Conservation (phyloP, 2,113 vertebrate species). For the Mellivora capensis region DNA sequence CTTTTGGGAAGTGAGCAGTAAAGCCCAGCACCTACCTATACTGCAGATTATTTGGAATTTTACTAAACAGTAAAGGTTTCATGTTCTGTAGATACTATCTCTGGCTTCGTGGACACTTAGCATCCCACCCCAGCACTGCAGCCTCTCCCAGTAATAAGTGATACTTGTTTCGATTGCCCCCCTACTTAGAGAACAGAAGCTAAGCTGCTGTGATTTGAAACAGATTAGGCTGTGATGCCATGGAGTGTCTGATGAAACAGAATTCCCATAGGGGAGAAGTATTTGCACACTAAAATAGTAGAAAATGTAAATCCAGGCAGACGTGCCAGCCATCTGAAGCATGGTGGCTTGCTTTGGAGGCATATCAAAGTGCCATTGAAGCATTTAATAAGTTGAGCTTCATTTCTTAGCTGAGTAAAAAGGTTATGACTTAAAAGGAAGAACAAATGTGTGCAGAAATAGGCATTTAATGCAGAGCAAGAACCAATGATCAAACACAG, state of each 20-base stretch:
- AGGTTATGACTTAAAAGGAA: neutral
- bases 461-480: neutral
- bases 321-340: neutral
- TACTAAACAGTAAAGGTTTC: neutral
- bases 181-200: neutral
- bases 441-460: neutral
- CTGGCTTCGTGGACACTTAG: neutral
- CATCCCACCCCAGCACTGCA: neutral
- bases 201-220: neutral
- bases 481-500: neutral
- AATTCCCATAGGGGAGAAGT: neutral
- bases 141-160: neutral
- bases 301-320: neutral
- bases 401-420: neutral
- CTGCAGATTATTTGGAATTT: neutral
- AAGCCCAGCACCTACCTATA: neutral
- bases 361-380: neutral
- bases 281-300: neutral
- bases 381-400: neutral
- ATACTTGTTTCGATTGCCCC: neutral
- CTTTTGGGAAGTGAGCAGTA: neutral
- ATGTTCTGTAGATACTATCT: neutral
- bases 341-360: neutral
- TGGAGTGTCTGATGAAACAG: neutral
- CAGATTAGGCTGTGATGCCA: neutral